A percentile compares a stretch with the other conserved stretches of the same genome.
Evolutionary conservation across 2,797 vertebrate genomes (phyloP).

Genomic region (Ceryle rudis): DNA sequence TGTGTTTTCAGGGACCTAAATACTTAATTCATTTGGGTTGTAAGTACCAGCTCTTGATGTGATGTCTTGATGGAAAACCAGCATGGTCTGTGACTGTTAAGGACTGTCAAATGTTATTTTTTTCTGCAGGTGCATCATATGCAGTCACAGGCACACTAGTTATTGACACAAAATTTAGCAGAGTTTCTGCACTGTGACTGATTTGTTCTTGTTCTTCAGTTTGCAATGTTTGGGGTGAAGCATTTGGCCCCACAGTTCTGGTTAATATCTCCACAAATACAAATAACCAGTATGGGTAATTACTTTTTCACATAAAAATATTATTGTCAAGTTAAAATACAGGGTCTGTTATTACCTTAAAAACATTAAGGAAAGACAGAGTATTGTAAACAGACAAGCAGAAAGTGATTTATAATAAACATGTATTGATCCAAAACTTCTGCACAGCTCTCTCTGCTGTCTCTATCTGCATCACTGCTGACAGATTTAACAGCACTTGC

Average conservation of each 20-base stretch:
- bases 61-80: neutral
- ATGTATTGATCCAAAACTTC: neutral
- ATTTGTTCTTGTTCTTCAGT: neutral
- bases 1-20: neutral
- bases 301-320: neutral
- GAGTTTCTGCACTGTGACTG: neutral
- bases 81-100: neutral
- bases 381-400: conserved; percentile 25
- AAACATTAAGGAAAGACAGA: neutral
- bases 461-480: neutral
- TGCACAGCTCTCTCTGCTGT: neutral
- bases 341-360: neutral
- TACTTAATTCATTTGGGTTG: neutral
- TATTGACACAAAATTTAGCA: neutral
- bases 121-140: neutral
- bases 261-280: neutral
- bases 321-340: neutral
- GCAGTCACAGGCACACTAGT: neutral
- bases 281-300: neutral
- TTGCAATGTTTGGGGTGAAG: neutral
- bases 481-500: neutral
- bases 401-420: conserved; percentile 18
- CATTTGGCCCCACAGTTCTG: neutral
- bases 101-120: neutral
- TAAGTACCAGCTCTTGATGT: neutral